A percentile compares a stretch with the other conserved stretches of the same genome.
Conservation (phyloP, 2,888 invertebrate genomes). For the Gerosis bhagava region DNA sequence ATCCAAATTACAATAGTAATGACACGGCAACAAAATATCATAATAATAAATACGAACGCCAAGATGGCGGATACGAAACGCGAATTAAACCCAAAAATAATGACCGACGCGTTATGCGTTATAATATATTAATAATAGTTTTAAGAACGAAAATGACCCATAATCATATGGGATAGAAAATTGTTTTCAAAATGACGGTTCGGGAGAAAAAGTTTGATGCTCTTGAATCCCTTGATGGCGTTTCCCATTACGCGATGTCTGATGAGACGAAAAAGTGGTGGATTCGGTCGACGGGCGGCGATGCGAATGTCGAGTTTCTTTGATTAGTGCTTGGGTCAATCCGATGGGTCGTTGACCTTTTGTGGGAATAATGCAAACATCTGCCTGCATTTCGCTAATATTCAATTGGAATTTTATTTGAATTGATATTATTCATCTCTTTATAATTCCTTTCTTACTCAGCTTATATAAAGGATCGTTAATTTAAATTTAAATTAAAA, state of each 20-base stretch:
- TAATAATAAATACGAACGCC: conserved; percentile 38
- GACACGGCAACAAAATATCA: conserved; percentile 34
- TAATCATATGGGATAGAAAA: conserved; percentile 79
- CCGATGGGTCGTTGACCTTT: conserved; percentile 26
- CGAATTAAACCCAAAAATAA: conserved; percentile 50
- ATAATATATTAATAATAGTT: conserved; percentile 77
- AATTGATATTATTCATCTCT: no score
- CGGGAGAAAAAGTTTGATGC: conserved; percentile 56
- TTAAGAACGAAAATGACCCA: conserved; percentile 67
- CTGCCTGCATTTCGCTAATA: conserved; percentile 29
- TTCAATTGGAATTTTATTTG: conserved; percentile 13
- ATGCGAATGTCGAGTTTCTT: conserved; percentile 57
- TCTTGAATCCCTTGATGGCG: no score
- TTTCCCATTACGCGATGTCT: conserved; percentile 56
- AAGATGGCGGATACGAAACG: conserved; percentile 37
- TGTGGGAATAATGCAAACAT: conserved; percentile 27
- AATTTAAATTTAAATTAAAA: no score
- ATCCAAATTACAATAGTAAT: conserved; percentile 33
- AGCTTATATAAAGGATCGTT: no score
- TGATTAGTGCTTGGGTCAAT: conserved; percentile 53
- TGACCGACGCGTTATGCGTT: conserved; percentile 49
- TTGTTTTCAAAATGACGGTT: conserved; percentile 70
- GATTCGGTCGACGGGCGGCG: conserved; percentile 43
- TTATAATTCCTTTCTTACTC: no score
- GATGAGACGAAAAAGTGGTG: conserved; percentile 70